Evolutionary conservation across 1,140 invertebrate genomes (phyloP).

Genomic region (Tetranychus urticae): DNA sequence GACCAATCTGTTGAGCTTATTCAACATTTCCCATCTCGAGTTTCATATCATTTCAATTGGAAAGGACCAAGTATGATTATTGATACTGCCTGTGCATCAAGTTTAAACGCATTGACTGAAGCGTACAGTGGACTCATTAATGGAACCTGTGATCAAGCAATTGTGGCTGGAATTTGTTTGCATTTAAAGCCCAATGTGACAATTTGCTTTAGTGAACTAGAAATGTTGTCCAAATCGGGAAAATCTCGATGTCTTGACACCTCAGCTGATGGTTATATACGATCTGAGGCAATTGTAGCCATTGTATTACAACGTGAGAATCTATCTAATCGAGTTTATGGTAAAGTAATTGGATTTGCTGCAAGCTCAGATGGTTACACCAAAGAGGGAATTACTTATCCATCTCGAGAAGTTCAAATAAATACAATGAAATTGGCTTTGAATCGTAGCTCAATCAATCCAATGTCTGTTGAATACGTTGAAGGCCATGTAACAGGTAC

Average conservation of each 20-base stretch:
- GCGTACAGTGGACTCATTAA: not conserved
- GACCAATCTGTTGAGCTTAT: slow-evolving; percentile 10
- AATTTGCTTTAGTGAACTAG: not conserved
- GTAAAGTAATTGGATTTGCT: slow-evolving; percentile 41
- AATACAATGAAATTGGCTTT: slow-evolving; percentile 18
- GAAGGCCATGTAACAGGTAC: slow-evolving; percentile 30
- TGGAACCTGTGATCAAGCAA: not conserved
- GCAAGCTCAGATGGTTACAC: slow-evolving; percentile 76
- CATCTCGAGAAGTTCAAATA: slow-evolving; percentile 14
- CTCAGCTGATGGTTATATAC: slow-evolving; percentile 8
- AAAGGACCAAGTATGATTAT: not conserved
- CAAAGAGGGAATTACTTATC: slow-evolving; percentile 15
- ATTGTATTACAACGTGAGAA: not conserved
- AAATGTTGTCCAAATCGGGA: not conserved
- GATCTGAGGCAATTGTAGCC: not conserved
- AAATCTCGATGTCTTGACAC: not conserved
- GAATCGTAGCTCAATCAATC: slow-evolving; percentile 17
- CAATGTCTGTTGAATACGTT: slow-evolving; percentile 21
- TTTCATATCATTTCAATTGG: slow-evolving; percentile 41
- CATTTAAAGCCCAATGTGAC: slow-evolving; percentile 41
- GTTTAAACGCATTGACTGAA: not conserved
- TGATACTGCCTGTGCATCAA: not conserved
- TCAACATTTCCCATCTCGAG: slow-evolving; percentile 5
- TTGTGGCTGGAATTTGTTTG: slow-evolving; percentile 33
- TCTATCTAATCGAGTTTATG: slow-evolving; percentile 24